Conservation (phyloP, 2,113 vertebrate species). For the Spheniscus mendiculus region DNA sequence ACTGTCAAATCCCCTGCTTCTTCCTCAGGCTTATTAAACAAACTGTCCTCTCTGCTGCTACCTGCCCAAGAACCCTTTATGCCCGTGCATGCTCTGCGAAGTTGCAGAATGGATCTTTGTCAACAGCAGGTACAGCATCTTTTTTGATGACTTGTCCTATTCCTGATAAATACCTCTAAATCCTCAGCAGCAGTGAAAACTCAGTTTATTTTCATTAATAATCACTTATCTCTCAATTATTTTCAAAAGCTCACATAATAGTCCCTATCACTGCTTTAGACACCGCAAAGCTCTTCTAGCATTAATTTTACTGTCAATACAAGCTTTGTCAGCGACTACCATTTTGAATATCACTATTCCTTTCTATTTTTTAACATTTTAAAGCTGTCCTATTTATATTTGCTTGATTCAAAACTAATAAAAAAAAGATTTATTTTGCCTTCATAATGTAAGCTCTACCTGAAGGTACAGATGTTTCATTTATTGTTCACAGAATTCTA, state of each 20-base stretch:
- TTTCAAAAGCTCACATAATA: background rate
- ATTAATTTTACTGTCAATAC: background rate
- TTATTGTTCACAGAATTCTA: background rate
- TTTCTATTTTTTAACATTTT: background rate
- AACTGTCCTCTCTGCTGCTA: background rate
- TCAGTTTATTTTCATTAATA: background rate
- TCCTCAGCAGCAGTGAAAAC: background rate
- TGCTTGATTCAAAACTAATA: background rate
- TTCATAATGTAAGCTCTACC: background rate
- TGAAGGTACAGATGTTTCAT: background rate
- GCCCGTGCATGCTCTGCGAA: background rate
- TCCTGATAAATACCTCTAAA: background rate
- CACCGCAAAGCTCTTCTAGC: background rate
- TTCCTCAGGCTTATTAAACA: background rate
- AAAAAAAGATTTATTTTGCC: background rate
- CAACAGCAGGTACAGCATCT: background rate
- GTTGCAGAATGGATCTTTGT: background rate
- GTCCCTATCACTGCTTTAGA: background rate
- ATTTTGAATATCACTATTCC: background rate
- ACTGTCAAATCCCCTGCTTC: background rate
- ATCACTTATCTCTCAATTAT: background rate
- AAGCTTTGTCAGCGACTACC: background rate
- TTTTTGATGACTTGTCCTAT: background rate
- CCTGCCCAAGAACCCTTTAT: background rate
- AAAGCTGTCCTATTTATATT: background rate